Evolutionary conservation across 2,888 invertebrate species (phyloP), one percentile per base, ranked within the genome.

Genomic region (Oithona nana): DNA sequence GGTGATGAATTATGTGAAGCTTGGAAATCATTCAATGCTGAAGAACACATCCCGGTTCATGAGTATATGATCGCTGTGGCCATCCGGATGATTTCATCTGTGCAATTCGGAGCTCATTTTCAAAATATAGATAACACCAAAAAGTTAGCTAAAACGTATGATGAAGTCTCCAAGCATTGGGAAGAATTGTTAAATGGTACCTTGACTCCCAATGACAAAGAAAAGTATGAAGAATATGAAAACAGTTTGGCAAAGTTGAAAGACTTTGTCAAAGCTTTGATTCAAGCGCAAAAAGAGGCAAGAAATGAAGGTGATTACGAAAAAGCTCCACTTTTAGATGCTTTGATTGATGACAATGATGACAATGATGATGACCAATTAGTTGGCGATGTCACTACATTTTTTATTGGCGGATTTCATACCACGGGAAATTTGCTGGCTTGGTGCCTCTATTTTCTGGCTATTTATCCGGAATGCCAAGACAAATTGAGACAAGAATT

Each of bases 391-490:
- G 57, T 61, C 39, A 51, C 65, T 6, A 66, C 69, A 1, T 69
- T 67, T 63, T 57, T 70, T 4, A 65, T 71, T 28, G 71, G 69
- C 26, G 71, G 71, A 28, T 71, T 71, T 63, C 72, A 73, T 64
- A 71, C 71, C 2, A 71, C 70, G 28, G 70, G 69, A 52, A 69
- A 70, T 64, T 64, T 70, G 57, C 64, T 73, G 54, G 69, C 71
- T 0, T 74, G 74, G 74, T 65, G 67, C 3, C 59, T 74, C 20
- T 73, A 73, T 65, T 73, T 71, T 67, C 66, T 74, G 63, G 72
- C 72, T 2, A 68, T 68, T 1, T 69, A 73, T 62, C 66, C 66
- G 6, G 70, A 73, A 20, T 64, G 71, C 1, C 71, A 74, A 64
- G 69, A 72, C 28, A 70, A 70, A 64, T n/a, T n/a, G n/a, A n/a